phyloP scores from a whole-genome alignment of 2,113 vertebrate genomes.

The Paracanthobrama guichenoti region DNA sequence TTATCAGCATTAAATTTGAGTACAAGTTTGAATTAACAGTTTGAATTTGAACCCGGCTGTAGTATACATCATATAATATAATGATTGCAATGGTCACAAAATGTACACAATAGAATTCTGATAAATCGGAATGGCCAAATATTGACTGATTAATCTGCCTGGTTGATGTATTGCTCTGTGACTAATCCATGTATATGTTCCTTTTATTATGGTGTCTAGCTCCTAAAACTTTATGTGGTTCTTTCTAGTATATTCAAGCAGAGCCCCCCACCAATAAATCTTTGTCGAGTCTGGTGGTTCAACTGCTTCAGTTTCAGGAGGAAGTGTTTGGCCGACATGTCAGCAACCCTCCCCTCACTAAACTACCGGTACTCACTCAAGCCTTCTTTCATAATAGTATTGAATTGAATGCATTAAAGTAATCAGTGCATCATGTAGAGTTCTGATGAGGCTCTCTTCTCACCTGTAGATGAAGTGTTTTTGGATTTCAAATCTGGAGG shows the following conservation, averaged over 20 bases:
- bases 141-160: not conserved
- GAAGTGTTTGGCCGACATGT: conserved; percentile 96
- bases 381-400: not conserved
- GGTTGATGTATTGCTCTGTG: not conserved
- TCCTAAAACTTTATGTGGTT: conserved; percentile 20
- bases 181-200: not conserved
- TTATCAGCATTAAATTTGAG: not conserved
- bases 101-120: not conserved
- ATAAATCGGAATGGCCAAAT: not conserved
- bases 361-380: conserved; percentile 79
- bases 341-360: conserved; percentile 96
- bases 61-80: not conserved
- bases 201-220: not conserved
- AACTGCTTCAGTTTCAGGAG: conserved; percentile 96
- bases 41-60: not conserved
- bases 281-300: conserved; percentile 93
- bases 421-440: not conserved
- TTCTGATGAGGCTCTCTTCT: not conserved
- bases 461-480: conserved; percentile 90
- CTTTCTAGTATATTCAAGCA: conserved; percentile 89
- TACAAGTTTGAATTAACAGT: not conserved
- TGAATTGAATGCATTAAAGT: not conserved
- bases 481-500: conserved; percentile 98
- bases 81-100: not conserved
- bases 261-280: conserved; percentile 98